Base-by-base conservation (phyloP, 2,888 invertebrate genomes). In the Caenorhabditis zanzibari region DNA sequence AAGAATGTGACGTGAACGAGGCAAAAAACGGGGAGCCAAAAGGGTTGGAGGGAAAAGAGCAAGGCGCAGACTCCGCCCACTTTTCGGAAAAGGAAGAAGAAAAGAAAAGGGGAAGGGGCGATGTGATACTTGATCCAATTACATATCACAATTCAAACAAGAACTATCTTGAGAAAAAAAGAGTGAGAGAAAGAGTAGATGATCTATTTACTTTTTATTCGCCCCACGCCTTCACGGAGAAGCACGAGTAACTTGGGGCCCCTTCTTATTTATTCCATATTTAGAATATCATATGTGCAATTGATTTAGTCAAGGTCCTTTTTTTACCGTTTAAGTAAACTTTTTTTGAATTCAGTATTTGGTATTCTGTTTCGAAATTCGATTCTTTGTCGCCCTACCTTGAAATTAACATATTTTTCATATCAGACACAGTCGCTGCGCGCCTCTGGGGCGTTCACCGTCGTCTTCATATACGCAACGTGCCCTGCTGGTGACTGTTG, bases 121-220 rank as follows among this genome's bases (percentile, higher is more conserved):
- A 38, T 47, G 66, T 59, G 76, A 76, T 76, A 76, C 69, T 76
- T 76, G 76, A 76, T 76, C 76, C 76, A 76, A 69, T 76, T 76
- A 76, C 73, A 76, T 64, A 64, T 64, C 44, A 74, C 74, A 74
- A 64, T 74, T 76, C 68, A 68, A 58, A 66, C 32, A 66, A 75
- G 61, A 52, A 73, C 73, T 63, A 54, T 26, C 24, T 38, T 32
- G 24, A 28, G 52, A 16, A 38, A 47, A 52, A 22, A 14, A n/a
- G n/a, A n/a, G n/a, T n/a, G 22, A 54, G 32, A 72, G 24, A 44
- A 38, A 16, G n/a, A 47, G 26, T 58, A 61, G 59, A 54, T 56
- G 63, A 64, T 64, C 64, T 75, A 75, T 64, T 56, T 75, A 56
- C 64, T 58, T 80, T 64, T 47, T 58, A 61, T 80, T 66, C 54